These are phyloP conservation scores for Diadegma fenestrale DNA, from an alignment of 2,888 invertebrate species.

Conservation along the genomic window DNA sequence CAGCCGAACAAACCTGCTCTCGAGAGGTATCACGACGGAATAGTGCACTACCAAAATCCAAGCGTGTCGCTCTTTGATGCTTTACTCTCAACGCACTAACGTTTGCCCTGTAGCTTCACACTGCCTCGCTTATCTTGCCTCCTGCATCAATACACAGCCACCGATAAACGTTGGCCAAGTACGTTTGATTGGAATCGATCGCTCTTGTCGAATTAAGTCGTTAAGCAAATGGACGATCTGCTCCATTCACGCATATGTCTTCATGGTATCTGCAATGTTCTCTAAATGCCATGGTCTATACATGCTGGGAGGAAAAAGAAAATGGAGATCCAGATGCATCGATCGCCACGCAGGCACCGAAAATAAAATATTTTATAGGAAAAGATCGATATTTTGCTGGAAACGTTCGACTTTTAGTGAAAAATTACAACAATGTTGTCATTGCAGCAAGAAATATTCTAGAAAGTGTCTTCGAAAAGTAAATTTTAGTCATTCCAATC, in stretches of 20 bases:
- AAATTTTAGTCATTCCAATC: too few species aligned
- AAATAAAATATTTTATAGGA: too few species aligned
- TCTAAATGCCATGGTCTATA: background rate
- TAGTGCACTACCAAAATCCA: conserved; percentile 19
- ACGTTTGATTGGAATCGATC: conserved; percentile 54
- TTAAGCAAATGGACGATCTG: conserved; percentile 21
- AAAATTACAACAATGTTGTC: too few species aligned
- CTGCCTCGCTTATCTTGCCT: background rate
- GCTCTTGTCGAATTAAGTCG: conserved; percentile 29
- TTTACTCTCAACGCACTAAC: background rate
- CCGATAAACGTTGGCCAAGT: conserved; percentile 18
- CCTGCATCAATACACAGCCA: conserved; percentile 2
- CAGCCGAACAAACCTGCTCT: conserved; percentile 14
- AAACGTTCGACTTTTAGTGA: too few species aligned
- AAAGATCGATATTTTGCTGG: too few species aligned
- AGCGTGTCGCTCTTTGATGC: conserved; percentile 17
- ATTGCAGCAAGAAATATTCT: too few species aligned
- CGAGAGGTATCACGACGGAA: background rate
- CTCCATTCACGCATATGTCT: background rate
- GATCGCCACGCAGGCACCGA: background rate
- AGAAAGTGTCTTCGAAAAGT: too few species aligned
- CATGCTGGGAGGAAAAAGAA: background rate
- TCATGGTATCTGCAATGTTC: background rate
- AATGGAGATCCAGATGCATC: background rate
- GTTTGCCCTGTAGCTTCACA: background rate